Evolutionary conservation across 1,140 invertebrate species (phyloP), one percentile per base, ranked within the genome.

Genomic region (Vollenhovia emeryi): DNA sequence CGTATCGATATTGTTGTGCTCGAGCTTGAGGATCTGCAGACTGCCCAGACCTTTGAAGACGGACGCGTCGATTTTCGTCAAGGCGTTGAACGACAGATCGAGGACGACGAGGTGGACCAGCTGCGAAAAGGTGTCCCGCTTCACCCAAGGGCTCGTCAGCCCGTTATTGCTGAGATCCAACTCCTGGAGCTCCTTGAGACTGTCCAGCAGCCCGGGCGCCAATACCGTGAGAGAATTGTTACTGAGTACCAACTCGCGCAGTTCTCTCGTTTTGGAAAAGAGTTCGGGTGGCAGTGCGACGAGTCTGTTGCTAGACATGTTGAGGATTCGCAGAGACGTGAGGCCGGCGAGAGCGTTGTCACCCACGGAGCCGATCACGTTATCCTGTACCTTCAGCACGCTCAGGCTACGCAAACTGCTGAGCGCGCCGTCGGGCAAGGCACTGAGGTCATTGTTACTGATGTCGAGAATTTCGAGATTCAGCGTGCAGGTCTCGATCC

Each of bases 151-250:
- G 94, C 96, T 97, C 68, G 97, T 97, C n/a, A 99, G 93, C 89
- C 97, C 96, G 93, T 98, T 98, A 84, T 95, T 92, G 21, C 97
- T 97, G 43, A 98, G 94, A 93, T 98, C 97, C 48, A 99, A 94
- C 21, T 96, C 95, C 93, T 97, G 96, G 33, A 99, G 95, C 89
- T 97, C 96, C 84, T 97, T 96, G 80, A 99, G 95, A 18, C 96
- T 96, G 87, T 97, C 96, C 86, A 98, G 96, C 18, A 98, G 91
- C 2, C 97, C 97, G 1, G 97, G 97, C 5, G 97, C 97, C 21
- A 98, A 94, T 5, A 97, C 96, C 88, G 96, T 96, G 76, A 98
- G 94, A 2, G 97, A 97, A 93, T 98, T 98, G 91, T 98, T 98
- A 90, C 97, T 97, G 13, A 98, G 94, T 89, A 98, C 96, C 57